phyloP scores from a whole-genome alignment of 2,113 vertebrate species.

The Canis aureus region DNA sequence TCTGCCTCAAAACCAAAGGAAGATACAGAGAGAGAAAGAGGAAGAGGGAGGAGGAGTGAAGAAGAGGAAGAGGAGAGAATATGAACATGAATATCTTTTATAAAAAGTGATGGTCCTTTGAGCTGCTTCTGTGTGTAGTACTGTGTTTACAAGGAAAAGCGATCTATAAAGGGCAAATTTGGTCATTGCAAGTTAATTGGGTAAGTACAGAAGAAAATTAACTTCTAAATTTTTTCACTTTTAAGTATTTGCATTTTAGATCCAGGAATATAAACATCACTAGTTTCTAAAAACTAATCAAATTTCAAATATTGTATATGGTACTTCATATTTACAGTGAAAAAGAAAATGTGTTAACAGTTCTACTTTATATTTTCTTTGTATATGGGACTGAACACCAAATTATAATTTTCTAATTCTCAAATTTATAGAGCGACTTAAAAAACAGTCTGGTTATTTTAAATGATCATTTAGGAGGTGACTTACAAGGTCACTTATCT shows the following conservation, averaged over 20 bases:
- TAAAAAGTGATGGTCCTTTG: constrained; percentile 40
- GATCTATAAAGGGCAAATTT: neutral
- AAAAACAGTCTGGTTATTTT: neutral
- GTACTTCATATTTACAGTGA: neutral
- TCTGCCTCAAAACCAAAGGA: constrained; percentile 1
- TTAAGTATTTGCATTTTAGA: constrained; percentile 27
- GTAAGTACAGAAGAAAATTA: constrained; percentile 71
- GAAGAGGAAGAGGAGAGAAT: neutral
- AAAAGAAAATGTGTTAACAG: neutral
- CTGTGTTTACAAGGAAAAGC: neutral
- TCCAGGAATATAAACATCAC: neutral
- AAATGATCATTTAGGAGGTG: constrained; percentile 16
- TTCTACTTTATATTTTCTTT: neutral
- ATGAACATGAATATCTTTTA: neutral
- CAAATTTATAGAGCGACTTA: neutral
- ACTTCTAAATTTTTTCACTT: constrained; percentile 35
- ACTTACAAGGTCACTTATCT: constrained; percentile 42
- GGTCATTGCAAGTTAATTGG: constrained; percentile 50
- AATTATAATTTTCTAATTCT: constrained; percentile 27
- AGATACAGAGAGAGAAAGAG: neutral
- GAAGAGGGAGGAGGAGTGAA: neutral
- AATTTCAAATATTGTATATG: constrained; percentile 1
- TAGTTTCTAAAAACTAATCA: neutral
- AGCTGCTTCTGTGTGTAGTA: constrained; percentile 20
- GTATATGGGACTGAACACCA: neutral